Conservation (phyloP, 1,140 invertebrate species). For the Mya arenaria region DNA sequence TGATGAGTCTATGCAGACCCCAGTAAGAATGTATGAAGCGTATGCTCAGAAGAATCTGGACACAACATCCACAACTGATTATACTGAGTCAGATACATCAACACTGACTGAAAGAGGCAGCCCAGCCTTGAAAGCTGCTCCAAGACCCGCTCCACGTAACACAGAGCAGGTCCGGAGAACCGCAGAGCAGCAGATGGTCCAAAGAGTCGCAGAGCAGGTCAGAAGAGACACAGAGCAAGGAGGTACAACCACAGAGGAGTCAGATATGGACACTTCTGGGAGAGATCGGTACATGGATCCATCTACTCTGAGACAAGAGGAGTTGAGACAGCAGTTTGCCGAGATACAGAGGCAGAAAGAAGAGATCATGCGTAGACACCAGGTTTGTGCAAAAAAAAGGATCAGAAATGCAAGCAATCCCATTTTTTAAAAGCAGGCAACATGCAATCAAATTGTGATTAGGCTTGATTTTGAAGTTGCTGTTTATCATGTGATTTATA, state of each 20-base stretch:
- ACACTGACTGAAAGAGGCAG: conserved; percentile 71
- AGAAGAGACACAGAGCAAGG: not conserved
- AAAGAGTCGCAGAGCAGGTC: not conserved
- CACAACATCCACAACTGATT: conserved; percentile 47
- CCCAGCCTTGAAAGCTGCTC: conserved; percentile 56
- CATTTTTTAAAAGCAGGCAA: too few relatives aligned
- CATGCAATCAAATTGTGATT: too few relatives aligned
- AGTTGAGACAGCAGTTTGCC: conserved; percentile 68
- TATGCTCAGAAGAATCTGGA: conserved; percentile 37
- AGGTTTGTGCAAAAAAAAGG: too few relatives aligned
- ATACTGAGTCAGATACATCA: conserved; percentile 49
- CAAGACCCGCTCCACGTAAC: not conserved
- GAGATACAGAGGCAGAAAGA: conserved; percentile 75
- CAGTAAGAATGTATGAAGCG: conserved; percentile 36
- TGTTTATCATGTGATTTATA: too few relatives aligned
- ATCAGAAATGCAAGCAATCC: too few relatives aligned
- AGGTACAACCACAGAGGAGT: conserved; percentile 39
- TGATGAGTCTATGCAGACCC: conserved; percentile 60
- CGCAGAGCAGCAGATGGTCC: not conserved
- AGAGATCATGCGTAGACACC: conserved; percentile 68
- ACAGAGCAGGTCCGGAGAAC: not conserved
- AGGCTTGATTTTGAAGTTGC: too few relatives aligned
- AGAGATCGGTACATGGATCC: conserved; percentile 54
- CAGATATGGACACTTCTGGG: conserved; percentile 58
- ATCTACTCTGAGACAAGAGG: conserved; percentile 65